Base-by-base conservation (phyloP, 2,113 vertebrate species). In the Nothocercus nigrocapillus region DNA sequence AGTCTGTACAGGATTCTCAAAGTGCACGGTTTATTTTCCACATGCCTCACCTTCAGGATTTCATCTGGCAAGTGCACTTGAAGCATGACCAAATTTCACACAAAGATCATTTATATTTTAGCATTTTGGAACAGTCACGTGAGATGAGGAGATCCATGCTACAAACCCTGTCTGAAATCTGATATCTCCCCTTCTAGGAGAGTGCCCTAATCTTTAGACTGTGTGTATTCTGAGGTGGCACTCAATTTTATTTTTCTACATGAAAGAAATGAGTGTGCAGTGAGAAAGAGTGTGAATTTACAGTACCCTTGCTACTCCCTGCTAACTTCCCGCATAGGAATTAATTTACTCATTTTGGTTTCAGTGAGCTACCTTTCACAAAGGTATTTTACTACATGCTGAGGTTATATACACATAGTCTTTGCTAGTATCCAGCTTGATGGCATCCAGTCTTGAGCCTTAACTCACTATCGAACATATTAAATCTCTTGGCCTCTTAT, bases 261-360 rank as follows among this genome's bases (percentile, higher is more conserved):
- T 73, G 5, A 89, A 88, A 38, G 20, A 84, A 56, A 14, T 1
- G 38, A 70, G 16, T 2, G 21, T 68, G 62, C 74, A 40, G 54
- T 22, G 59, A 91, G 18, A 40, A 88, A 59, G 63, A 59, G 27
- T 30, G 73, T 73, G 88, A 59, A 81, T 93, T 91, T 88, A 66
- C 59, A 36, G 49, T n/a, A 30, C 44, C 44, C 17, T 70, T 81
- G 63, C n/a, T 77, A 1, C 30, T 76, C 85, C 2, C 2, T 74
- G 36, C 54, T 66, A 62, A 45, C 44, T 85, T 30, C 36, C 15
- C 27, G 17, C 45, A 2, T 0, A 22, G 76, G 88, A 90, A 12
- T 93, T 80, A 77, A 90, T 77, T 73, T 77, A 27, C 67, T 53
- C 49, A 0, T 93, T 95, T 73, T 7, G 7, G 1, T 94, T 87